Percentiles rank a stretch among this genome's conserved stretches.
These are phyloP conservation scores for Holothuria leucospilota DNA, from an alignment of 53 echinoderm and acorn worm species.

Conservation along the genomic window DNA sequence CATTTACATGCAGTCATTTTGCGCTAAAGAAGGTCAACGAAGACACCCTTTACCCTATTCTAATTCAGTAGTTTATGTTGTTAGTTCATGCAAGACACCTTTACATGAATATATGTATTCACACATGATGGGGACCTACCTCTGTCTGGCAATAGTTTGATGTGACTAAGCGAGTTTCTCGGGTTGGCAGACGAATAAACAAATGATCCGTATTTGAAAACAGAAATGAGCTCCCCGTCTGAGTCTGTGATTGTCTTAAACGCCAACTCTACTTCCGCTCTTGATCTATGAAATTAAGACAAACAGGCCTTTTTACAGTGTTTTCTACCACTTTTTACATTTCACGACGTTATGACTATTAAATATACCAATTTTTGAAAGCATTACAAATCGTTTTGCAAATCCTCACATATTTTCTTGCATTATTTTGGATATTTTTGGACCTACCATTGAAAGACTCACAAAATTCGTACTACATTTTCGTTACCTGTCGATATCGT, in stretches of 20 bases:
- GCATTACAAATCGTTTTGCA: too few relatives aligned
- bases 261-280: slow-evolving; percentile 74
- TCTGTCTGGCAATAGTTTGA: slow-evolving; percentile 51
- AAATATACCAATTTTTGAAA: too few relatives aligned
- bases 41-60: too few relatives aligned
- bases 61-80: too few relatives aligned
- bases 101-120: too few relatives aligned
- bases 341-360: too few relatives aligned
- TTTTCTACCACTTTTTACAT: too few relatives aligned
- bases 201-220: slow-evolving; percentile 63
- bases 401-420: too few relatives aligned
- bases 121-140: slow-evolving; percentile 20
- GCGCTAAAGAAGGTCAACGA: too few relatives aligned
- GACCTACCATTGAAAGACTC: neutral
- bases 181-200: slow-evolving; percentile 58
- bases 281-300: slow-evolving; percentile 37
- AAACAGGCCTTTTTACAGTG: neutral
- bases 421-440: too few relatives aligned
- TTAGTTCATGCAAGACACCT: too few relatives aligned
- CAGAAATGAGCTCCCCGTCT: slow-evolving; percentile 65
- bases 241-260: slow-evolving; percentile 74
- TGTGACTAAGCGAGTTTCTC: slow-evolving; percentile 55
- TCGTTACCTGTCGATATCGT: slow-evolving; percentile 72
- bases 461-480: neutral
- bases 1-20: too few relatives aligned